Evolutionary conservation across 2,888 invertebrate genomes (phyloP), one percentile per base, ranked within the genome.

Genomic region (Trimorus sp.): DNA sequence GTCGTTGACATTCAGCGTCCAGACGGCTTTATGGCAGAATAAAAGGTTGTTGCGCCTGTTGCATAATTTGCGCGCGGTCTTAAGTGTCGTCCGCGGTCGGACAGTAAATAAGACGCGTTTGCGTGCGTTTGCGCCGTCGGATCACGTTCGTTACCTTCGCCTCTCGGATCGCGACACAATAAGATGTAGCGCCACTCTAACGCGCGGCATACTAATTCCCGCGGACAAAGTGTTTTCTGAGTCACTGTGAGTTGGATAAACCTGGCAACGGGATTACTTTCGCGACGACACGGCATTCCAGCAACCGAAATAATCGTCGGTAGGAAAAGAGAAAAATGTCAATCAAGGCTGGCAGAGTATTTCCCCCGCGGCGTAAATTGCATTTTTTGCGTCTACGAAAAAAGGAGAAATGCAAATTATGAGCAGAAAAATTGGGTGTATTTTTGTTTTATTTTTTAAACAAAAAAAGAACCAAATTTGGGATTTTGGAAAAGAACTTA

Each of bases 161-260:
- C 68, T 73, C 68, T 49, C 45, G 54, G 63, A 69, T 66, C 79
- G 60, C 59, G 66, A 68, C 68, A 81, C 82, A 70, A 78, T 78
- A 63, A 82, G 74, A 70, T 74, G 78, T 82, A 82, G 74, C 82
- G 82, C 82, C 77, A 63, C 68, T 69, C 15, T 15, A 15, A 16
- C 53, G 68, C 45, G 49, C 42, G 74, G 82, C 73, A 82, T 82
- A 82, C 77, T 70, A 82, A 82, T 82, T 73, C 16, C 45, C 1
- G 38, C 54, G 59, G 69, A 62, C 77, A 73, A 74, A 58, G 71
- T 65, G 48, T 49, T 37, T 58, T 49, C 56, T 66, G 69, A 77
- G 48, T 77, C 69, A 77, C 51, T 40, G 5, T 12, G 14, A 11
- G 37, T 69, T 49, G 42, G 69, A 56, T 59, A 6, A 66, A 51